phyloP scores from a whole-genome alignment of 1,140 invertebrate species.

The Drosophila kepulauana region DNA sequence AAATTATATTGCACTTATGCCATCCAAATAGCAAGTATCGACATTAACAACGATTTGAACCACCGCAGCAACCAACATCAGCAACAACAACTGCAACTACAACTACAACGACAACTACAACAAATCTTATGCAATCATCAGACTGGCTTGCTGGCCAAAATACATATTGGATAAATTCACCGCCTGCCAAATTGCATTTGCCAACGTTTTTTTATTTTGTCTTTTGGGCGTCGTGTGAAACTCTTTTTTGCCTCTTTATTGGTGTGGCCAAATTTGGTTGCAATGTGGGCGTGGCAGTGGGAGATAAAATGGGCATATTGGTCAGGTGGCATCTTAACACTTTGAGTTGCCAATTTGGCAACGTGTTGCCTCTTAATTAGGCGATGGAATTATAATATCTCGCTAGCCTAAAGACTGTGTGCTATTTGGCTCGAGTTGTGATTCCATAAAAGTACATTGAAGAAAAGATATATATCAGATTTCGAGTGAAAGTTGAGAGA shows the following conservation, averaged over 20 bases:
- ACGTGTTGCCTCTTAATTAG: conserved; percentile 43
- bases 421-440: conserved; percentile 2
- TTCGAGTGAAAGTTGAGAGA: conserved; percentile 40
- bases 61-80: conserved; percentile 27
- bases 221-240: conserved; percentile 32
- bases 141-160: conserved; percentile 48
- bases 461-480: conserved; percentile 16
- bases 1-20: too few species aligned
- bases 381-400: conserved; percentile 20
- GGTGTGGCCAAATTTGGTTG: conserved; percentile 17
- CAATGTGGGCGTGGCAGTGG: conserved; percentile 35
- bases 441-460: neutral
- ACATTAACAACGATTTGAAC: conserved; percentile 66
- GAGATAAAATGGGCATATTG: conserved; percentile 11
- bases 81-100: conserved; percentile 34
- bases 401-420: conserved; percentile 28
- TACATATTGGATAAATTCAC: conserved; percentile 34
- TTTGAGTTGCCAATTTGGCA: conserved; percentile 45
- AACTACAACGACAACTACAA: conserved; percentile 3
- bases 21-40: neutral
- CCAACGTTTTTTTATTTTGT: conserved; percentile 24
- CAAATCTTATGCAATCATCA: conserved; percentile 61
- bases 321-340: conserved; percentile 53
- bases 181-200: conserved; percentile 54
- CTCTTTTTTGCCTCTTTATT: conserved; percentile 4